These are phyloP conservation scores for Acanthopleura granulata DNA, from an alignment of 2,888 invertebrate genomes.

Conservation along the genomic window DNA sequence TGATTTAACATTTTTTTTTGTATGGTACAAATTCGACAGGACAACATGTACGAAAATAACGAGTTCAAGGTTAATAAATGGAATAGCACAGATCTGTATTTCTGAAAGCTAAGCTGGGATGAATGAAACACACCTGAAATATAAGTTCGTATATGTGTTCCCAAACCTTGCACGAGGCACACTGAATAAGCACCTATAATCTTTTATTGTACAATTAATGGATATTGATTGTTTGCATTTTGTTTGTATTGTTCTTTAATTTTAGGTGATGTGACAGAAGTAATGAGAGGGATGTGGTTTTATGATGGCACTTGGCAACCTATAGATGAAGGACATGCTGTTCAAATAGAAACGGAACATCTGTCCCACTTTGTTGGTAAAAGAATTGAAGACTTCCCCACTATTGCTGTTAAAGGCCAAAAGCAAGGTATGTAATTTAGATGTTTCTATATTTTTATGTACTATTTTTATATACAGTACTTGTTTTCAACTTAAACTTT, in stretches of 20 bases:
- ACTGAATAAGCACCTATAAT: too few relatives aligned
- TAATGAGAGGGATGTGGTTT: slow-evolving; percentile 78
- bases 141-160: too few relatives aligned
- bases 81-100: too few relatives aligned
- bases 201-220: too few relatives aligned
- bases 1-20: too few relatives aligned
- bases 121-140: too few relatives aligned
- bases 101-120: too few relatives aligned
- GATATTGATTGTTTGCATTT: too few relatives aligned
- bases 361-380: slow-evolving; percentile 73
- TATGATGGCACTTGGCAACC: slow-evolving; percentile 78
- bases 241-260: slow-evolving; percentile 6
- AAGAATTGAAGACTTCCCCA: slow-evolving; percentile 50
- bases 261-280: slow-evolving; percentile 71
- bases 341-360: slow-evolving; percentile 76
- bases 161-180: too few relatives aligned
- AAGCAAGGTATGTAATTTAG: slow-evolving; percentile 46
- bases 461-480: neutral
- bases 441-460: neutral
- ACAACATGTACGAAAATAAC: too few relatives aligned
- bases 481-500: neutral
- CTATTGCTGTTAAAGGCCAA: slow-evolving; percentile 44
- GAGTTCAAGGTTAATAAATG: too few relatives aligned
- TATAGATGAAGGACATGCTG: slow-evolving; percentile 74
- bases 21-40: too few relatives aligned